Conservation (phyloP, 2,797 vertebrate genomes). For the Oreortyx pictus region DNA sequence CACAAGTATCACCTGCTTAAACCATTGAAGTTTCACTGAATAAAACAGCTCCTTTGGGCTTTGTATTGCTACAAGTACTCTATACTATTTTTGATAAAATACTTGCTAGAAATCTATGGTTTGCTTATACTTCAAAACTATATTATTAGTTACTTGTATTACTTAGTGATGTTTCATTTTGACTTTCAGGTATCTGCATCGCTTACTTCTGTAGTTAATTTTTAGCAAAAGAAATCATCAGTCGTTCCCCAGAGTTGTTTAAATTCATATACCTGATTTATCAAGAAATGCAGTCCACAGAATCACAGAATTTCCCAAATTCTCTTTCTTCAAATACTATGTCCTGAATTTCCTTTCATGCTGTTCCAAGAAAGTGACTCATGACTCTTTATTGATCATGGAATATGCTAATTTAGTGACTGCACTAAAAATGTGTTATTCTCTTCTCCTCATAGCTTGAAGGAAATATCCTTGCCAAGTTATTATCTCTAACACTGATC, state of each 20-base stretch:
- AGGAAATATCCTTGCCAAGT: slow-evolving; percentile 24
- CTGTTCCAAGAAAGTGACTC: slow-evolving; percentile 44
- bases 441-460: slow-evolving; percentile 1
- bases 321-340: neutral
- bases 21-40: neutral
- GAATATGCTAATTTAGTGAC: slow-evolving; percentile 44
- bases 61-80: neutral
- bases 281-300: neutral
- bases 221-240: neutral
- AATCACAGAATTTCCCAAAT: neutral
- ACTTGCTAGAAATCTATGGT: neutral
- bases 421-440: slow-evolving; percentile 6
- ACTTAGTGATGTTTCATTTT: neutral
- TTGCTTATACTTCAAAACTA: neutral
- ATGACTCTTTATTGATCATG: slow-evolving; percentile 40
- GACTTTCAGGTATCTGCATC: neutral
- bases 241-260: neutral
- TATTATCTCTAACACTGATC: neutral
- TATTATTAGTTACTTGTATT: neutral
- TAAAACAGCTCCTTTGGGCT: neutral
- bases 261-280: neutral
- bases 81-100: neutral
- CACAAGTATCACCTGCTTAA: neutral
- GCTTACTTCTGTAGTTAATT: neutral
- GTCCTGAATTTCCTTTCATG: slow-evolving; percentile 33